Percentiles rank a stretch among this genome's conserved stretches.
phyloP scores from a whole-genome alignment of 1,140 invertebrate genomes.

The Aphaenogaster floridana region DNA sequence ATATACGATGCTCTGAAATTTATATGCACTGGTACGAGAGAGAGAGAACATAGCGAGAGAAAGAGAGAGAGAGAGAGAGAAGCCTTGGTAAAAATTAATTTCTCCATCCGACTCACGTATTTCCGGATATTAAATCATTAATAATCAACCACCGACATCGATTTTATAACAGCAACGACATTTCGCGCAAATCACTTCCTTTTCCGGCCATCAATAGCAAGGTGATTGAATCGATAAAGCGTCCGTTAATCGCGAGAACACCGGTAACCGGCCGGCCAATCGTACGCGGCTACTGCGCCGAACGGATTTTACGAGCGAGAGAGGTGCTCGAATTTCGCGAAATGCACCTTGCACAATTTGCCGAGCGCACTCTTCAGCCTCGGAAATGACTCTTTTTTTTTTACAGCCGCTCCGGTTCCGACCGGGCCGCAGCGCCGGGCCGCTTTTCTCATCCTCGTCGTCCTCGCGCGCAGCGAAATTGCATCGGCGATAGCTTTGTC shows the following conservation, averaged over 20 bases:
- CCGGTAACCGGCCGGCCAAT: not conserved
- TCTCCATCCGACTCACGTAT: not conserved
- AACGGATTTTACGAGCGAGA: slow-evolving; percentile 42
- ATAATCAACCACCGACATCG: slow-evolving; percentile 4
- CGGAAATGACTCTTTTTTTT: slow-evolving; percentile 44
- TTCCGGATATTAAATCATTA: slow-evolving; percentile 9
- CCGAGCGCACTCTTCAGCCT: slow-evolving; percentile 6
- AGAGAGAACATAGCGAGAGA: not conserved
- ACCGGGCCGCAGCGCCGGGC: not conserved
- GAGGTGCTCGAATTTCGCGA: slow-evolving; percentile 30
- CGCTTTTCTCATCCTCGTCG: slow-evolving; percentile 38
- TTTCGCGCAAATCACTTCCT: slow-evolving; percentile 20
- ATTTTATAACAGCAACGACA: slow-evolving; percentile 9
- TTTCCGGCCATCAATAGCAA: not conserved
- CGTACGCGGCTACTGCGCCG: slow-evolving; percentile 7
- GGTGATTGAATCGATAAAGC: slow-evolving; percentile 36
- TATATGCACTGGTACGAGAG: not conserved
- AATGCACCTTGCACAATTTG: slow-evolving; percentile 49
- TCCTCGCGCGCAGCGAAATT: slow-evolving; percentile 53
- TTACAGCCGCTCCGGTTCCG: slow-evolving; percentile 24
- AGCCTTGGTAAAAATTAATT: slow-evolving; percentile 19
- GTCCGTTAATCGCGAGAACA: slow-evolving; percentile 32
- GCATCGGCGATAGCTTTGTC: slow-evolving; percentile 42
- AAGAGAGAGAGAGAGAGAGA: not conserved
- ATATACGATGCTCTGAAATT: not conserved